Conservation (phyloP, 53 echinoderm and acorn worm species). For the Luidia sarsii region DNA sequence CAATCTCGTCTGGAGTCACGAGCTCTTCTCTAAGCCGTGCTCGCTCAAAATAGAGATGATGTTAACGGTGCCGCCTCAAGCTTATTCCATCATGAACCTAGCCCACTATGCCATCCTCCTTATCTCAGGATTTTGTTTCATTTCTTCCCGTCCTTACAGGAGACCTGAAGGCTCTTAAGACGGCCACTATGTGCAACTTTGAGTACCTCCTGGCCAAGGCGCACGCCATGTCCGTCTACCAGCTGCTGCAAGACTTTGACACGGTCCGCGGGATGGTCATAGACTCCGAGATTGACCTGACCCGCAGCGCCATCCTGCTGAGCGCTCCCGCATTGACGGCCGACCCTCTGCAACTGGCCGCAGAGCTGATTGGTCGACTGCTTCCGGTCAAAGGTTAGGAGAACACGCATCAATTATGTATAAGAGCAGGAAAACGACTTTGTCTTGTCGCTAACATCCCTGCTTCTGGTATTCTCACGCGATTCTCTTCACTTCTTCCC, state of each 20-base stretch:
- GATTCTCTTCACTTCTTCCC: background rate
- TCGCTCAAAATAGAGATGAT: too few species aligned
- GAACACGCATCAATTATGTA: too few species aligned
- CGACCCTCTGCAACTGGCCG: slow-evolving; percentile 94
- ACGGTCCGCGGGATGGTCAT: slow-evolving; percentile 76
- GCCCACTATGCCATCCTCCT: too few species aligned
- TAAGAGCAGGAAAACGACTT: too few species aligned
- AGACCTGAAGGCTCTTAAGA: slow-evolving; percentile 76
- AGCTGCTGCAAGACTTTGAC: slow-evolving; percentile 85
- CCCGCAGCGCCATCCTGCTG: slow-evolving; percentile 72
- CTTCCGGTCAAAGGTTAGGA: slow-evolving; percentile 87
- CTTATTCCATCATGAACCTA: too few species aligned
- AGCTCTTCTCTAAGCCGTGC: too few species aligned
- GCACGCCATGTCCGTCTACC: slow-evolving; percentile 92
- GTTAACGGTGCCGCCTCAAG: too few species aligned
- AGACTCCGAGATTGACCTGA: slow-evolving; percentile 95
- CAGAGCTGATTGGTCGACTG: slow-evolving; percentile 90
- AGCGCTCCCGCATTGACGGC: slow-evolving; percentile 81
- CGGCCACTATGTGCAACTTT: slow-evolving; percentile 90
- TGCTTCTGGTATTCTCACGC: too few species aligned
- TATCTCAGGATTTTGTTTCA: too few species aligned
- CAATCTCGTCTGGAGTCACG: too few species aligned
- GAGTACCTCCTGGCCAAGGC: slow-evolving; percentile 95
- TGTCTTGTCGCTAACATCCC: too few species aligned
- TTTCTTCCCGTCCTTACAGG: slow-evolving; percentile 67